Evolutionary conservation across 92 coral and sea anemone species (phyloP).

Genomic region (Meandrina meandrites): DNA sequence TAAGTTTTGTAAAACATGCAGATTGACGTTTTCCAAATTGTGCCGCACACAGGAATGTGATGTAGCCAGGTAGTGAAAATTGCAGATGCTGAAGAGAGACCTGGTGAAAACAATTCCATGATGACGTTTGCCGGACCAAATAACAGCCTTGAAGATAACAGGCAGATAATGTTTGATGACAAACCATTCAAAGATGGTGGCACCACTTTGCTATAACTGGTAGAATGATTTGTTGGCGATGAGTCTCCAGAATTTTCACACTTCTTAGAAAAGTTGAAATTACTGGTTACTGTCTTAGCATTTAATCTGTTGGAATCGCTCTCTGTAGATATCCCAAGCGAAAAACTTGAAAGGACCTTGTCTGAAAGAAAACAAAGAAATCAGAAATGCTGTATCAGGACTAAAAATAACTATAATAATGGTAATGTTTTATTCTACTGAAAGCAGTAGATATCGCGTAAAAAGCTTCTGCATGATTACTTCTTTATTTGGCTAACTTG

Average conservation of each 20-base stretch:
- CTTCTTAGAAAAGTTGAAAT: neutral
- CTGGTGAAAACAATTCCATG: neutral
- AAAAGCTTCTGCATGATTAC: too few relatives aligned
- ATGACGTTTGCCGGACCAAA: neutral
- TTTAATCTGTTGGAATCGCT: neutral
- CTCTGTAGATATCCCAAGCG: neutral
- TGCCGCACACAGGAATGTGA: neutral
- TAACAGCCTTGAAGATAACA: neutral
- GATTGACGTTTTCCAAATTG: neutral
- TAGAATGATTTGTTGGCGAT: neutral
- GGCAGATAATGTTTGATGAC: neutral
- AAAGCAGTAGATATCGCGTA: neutral
- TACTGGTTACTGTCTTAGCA: neutral
- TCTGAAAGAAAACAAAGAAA: slow-evolving; percentile 15
- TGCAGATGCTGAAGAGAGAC: neutral
- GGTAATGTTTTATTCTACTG: neutral
- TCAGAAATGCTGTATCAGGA: neutral
- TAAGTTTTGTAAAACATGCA: neutral
- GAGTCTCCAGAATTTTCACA: neutral
- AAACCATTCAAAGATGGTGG: neutral
- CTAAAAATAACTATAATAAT: neutral
- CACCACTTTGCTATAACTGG: neutral
- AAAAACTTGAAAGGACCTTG: neutral
- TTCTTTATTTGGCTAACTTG: neutral
- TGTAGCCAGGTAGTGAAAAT: neutral